Percentiles rank a stretch among this genome's conserved stretches.
phyloP scores from a whole-genome alignment of 2,797 vertebrate genomes.

The Harpagifer antarcticus region DNA sequence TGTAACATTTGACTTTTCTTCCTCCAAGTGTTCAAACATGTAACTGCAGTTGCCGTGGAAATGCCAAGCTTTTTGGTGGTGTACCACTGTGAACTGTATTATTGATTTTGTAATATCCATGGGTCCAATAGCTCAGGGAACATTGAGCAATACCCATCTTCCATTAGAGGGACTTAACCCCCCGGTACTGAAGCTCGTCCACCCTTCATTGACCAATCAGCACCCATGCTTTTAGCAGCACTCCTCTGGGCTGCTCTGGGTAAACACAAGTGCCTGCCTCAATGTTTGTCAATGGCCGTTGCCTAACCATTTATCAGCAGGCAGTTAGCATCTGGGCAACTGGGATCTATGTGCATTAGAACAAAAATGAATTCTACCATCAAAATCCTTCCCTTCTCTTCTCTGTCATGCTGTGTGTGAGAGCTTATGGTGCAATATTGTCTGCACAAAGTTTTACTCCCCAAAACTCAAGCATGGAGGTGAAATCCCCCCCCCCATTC shows the following conservation, averaged over 20 bases:
- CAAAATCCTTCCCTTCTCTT: constrained; percentile 14
- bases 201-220: constrained; percentile 85
- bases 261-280: constrained; percentile 85
- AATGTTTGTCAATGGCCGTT: constrained; percentile 86
- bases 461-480: constrained; percentile 29
- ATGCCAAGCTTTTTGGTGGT: constrained; percentile 38
- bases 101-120: constrained; percentile 69
- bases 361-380: constrained; percentile 50
- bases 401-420: constrained; percentile 31
- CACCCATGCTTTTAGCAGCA: constrained; percentile 84
- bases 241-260: constrained; percentile 78
- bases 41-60: constrained; percentile 38
- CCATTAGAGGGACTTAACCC: constrained; percentile 76
- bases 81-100: constrained; percentile 32
- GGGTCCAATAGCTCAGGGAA: constrained; percentile 70
- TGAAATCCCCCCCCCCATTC: constrained; percentile 14
- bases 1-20: constrained; percentile 18
- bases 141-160: constrained; percentile 80
- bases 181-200: constrained; percentile 63
- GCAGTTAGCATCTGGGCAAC: constrained; percentile 81
- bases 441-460: constrained; percentile 36
- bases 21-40: constrained; percentile 23
- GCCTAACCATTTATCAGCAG: constrained; percentile 87
- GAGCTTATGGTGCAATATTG: constrained; percentile 47
- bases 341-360: constrained; percentile 71